A percentile compares a stretch with the other conserved stretches of the same genome.
phyloP scores from a whole-genome alignment of 2,888 invertebrate genomes.

The Andrena minutula region DNA sequence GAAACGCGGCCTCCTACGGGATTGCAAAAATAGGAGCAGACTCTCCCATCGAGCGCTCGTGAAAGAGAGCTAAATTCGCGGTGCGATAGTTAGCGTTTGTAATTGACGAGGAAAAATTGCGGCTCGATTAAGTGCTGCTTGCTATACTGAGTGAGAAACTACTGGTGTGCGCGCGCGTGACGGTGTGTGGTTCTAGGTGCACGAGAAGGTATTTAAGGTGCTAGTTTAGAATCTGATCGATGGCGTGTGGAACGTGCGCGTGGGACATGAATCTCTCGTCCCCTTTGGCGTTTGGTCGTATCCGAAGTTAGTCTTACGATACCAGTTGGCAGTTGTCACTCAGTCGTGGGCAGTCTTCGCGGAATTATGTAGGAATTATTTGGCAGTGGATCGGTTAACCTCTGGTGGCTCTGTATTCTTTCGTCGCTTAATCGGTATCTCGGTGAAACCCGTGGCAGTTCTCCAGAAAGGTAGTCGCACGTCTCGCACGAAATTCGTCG shows the following conservation, averaged over 20 bases:
- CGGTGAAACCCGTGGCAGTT: slow-evolving; percentile 20
- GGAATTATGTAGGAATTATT: slow-evolving; percentile 55
- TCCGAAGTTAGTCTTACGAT: slow-evolving; percentile 59
- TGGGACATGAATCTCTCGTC: slow-evolving; percentile 1
- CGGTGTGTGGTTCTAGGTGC: slow-evolving; percentile 12
- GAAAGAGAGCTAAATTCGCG: neutral
- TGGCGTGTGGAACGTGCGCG: slow-evolving; percentile 9
- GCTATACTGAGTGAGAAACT: slow-evolving; percentile 22
- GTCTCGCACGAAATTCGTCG: slow-evolving; percentile 45
- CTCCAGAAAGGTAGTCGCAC: slow-evolving; percentile 62
- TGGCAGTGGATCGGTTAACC: slow-evolving; percentile 66
- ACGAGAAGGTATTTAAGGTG: slow-evolving; percentile 16
- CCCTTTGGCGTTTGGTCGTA: slow-evolving; percentile 22
- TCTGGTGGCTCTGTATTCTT: neutral
- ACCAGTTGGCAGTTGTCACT: slow-evolving; percentile 46
- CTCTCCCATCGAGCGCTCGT: slow-evolving; percentile 27
- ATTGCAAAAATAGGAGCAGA: slow-evolving; percentile 52
- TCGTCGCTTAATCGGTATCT: neutral
- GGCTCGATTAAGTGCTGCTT: slow-evolving; percentile 22
- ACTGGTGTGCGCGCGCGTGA: slow-evolving; percentile 2
- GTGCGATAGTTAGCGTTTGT: slow-evolving; percentile 33
- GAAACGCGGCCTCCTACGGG: slow-evolving; percentile 40
- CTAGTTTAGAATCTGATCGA: slow-evolving; percentile 30
- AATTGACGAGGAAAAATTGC: slow-evolving; percentile 56
- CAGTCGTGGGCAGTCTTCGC: slow-evolving; percentile 54